Evolutionary conservation across 2,797 vertebrate genomes (phyloP), one percentile per base, ranked within the genome.

Genomic region (Liparis tanakae): DNA sequence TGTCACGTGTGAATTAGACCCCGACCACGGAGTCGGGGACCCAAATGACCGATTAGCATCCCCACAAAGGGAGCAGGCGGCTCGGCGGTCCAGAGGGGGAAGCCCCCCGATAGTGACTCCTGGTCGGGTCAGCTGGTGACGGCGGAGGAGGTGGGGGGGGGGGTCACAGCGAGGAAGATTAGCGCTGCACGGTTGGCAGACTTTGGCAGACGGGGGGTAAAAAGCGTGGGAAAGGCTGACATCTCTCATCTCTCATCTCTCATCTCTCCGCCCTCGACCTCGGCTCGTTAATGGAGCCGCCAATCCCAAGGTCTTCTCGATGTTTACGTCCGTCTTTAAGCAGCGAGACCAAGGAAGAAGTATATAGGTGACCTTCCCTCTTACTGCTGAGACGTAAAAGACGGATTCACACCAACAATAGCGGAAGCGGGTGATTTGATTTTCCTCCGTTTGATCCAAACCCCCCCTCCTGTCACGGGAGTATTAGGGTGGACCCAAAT

Each of bases 161-260:
- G 48, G 74, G 84, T 80, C 62, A 81, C 59, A 72, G 76, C 46
- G 58, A 70, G 36, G 74, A 72, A 85, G 70, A 85, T 91, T 87
- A 86, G 69, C 74, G 17, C 65, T 75, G 78, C 67, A 88, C 39
- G 73, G 75, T 83, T 75, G 18, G 43, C 48, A 74, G 76, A 78
- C 41, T 83, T 79, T 78, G 84, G 79, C 70, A 46, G 25, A 30
- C 25, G 25, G 25, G 25, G 25, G 25, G 25, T 2, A 3, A 3
- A 3, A 78, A 88, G 80, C 79, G 80, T 93, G 91, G 91, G 91
- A 94, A 94, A 3, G 72, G 72, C 69, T 85, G 78, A 83, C 71
- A 79, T 72, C n/a, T 63, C 59, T 84, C 25, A 30, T 30, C 25
- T 30, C 25, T 30, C 25, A 30, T 30, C 25, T 30, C 25, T 30